Conservation (phyloP, 1,140 invertebrate species). For the Brachionus angularis region DNA sequence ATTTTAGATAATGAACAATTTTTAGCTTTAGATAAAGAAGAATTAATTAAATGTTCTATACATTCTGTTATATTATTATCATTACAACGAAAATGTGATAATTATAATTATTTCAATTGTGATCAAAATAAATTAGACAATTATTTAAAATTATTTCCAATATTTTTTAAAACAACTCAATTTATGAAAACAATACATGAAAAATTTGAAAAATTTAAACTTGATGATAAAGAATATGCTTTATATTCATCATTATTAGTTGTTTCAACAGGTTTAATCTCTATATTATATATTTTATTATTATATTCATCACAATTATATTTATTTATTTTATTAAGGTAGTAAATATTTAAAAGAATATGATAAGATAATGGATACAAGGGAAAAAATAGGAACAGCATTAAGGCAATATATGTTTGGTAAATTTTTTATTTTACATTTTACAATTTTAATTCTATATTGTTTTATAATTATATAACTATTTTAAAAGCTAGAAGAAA, state of each 20-base stretch:
- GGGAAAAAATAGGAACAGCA: constrained; percentile 39
- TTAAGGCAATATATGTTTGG: constrained; percentile 36
- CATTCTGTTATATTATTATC: constrained; percentile 33
- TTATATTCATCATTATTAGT: constrained; percentile 21
- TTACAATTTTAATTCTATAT: not conserved
- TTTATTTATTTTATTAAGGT: not conserved
- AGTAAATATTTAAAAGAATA: constrained; percentile 36
- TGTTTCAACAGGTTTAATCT: constrained; percentile 27
- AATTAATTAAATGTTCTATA: constrained; percentile 37
- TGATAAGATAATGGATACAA: not conserved
- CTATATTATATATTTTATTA: not conserved
- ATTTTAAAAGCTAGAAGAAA: constrained; percentile 20
- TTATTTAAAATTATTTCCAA: constrained; percentile 30
- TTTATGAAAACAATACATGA: constrained; percentile 39
- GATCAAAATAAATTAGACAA: constrained; percentile 35
- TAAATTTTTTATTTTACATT: not conserved
- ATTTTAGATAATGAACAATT: not conserved
- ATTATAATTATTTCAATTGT: constrained; percentile 42
- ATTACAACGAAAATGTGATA: constrained; percentile 35
- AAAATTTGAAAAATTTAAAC: constrained; percentile 44
- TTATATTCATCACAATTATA: not conserved
- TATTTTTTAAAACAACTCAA: constrained; percentile 24
- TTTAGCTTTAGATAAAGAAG: constrained; percentile 17
- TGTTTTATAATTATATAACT: not conserved
- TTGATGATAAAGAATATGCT: constrained; percentile 43